Base-by-base conservation (phyloP, 2,113 vertebrate species). In the Mandrillus leucophaeus region DNA sequence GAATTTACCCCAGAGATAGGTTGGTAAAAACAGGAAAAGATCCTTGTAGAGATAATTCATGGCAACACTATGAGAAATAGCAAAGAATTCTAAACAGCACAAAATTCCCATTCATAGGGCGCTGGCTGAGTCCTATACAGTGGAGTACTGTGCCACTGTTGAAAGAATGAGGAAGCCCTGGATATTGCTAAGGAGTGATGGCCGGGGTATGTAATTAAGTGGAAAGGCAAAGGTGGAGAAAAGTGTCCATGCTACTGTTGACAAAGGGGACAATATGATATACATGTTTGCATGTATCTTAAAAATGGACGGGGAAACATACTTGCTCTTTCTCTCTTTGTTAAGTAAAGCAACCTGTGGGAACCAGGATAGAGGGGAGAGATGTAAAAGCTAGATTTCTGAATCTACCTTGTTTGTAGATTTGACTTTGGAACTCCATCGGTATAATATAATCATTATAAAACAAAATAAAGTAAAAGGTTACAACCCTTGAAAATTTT, bases 351-450 rank as follows among this genome's bases (percentile, higher is more conserved):
- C 52, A 59, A 17, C 59, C 3, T 18, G 1, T 22, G 12, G 43
- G 81, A 81, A n/a, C 43, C 32, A 9, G 38, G 52, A 61, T 48
- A 23, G 86, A 68, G 25, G 30, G 7, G 48, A 40, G n/a, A 59
- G 8, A 45, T n/a, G 4, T 4, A 10, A 16, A 35, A 86, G 20
- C 35, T 27, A n/a, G 22, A 17, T 27, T 88, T 92, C 27, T 82
- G 64, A 27, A 64, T 38, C 27, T 18, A 38, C n/a, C 8, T 68
- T 55, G 43, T 88, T 96, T 66, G 40, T 86, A 38, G 59, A 13
- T 50, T 97, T 52, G 83, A 72, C 88, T 93, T 97, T 52, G 50
- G 72, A 70, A 57, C 14, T 1, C 4, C n/a, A 52, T 73, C 45
- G 35, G 38, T 52, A 12, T 27, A 92, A 73, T 27, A 50, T 3